These are phyloP conservation scores for Urocolius indicus DNA, from an alignment of 2,113 vertebrate species.

Conservation along the genomic window DNA sequence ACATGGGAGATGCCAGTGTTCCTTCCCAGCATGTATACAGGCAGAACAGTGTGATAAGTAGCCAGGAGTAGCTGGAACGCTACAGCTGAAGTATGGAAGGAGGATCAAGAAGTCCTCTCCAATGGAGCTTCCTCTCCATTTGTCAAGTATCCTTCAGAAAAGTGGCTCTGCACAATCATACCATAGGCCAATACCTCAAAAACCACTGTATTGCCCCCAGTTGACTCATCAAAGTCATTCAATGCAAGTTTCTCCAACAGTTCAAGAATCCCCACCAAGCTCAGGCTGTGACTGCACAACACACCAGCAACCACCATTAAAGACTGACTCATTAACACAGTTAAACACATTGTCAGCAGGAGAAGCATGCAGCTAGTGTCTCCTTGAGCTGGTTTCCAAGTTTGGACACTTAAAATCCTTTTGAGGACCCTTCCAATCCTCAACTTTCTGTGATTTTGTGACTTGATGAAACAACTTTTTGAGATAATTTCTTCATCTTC, in stretches of 20 bases:
- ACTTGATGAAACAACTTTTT: not conserved
- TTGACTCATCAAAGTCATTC: not conserved
- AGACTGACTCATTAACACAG: not conserved
- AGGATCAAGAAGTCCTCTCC: not conserved
- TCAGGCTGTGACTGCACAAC: not conserved
- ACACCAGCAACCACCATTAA: not conserved
- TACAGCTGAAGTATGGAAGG: not conserved
- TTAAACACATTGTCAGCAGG: not conserved
- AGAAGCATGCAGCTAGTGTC: not conserved
- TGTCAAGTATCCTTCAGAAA: not conserved
- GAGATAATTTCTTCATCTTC: not conserved
- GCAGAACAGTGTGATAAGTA: not conserved
- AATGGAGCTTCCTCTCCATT: not conserved
- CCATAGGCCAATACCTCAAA: not conserved
- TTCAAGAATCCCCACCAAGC: not conserved
- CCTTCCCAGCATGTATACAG: not conserved
- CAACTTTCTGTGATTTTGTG: no score
- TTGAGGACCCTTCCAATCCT: not conserved
- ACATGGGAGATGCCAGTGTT: not conserved
- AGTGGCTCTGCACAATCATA: not conserved
- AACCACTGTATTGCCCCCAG: not conserved
- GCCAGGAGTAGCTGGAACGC: not conserved
- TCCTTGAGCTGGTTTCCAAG: not conserved
- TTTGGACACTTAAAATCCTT: not conserved
- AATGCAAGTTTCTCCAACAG: not conserved